phyloP scores from a whole-genome alignment of 2,888 invertebrate species.

The Rugalucina vietnamica region DNA sequence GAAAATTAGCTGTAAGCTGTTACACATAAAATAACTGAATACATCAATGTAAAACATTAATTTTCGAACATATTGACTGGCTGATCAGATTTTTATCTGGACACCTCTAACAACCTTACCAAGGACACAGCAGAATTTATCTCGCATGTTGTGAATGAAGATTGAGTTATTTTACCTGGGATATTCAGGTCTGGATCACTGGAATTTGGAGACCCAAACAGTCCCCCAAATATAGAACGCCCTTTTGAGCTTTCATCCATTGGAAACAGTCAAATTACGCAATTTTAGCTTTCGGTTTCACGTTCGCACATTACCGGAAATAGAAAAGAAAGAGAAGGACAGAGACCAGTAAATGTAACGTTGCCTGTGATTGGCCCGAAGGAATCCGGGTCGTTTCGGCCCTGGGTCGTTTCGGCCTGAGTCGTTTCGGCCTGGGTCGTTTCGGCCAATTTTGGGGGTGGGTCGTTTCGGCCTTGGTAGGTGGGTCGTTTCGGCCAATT shows the following conservation, averaged over 20 bases:
- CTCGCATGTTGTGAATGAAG: neutral
- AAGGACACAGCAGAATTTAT: neutral
- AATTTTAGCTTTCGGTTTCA: neutral
- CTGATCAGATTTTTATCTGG: neutral
- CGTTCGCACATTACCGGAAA: neutral
- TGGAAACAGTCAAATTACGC: neutral
- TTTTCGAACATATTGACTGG: neutral
- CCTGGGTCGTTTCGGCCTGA: too few species aligned
- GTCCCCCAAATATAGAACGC: constrained; percentile 16
- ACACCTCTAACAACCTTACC: neutral
- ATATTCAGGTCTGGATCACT: constrained; percentile 51
- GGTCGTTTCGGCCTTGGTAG: too few species aligned
- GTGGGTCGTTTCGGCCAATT: too few species aligned
- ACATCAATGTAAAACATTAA: neutral
- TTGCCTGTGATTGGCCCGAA: too few species aligned
- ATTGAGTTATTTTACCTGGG: constrained; percentile 38
- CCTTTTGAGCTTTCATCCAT: neutral
- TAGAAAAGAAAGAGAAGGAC: too few species aligned
- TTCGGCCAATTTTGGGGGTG: too few species aligned
- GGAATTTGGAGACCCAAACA: constrained; percentile 45
- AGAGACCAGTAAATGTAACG: too few species aligned
- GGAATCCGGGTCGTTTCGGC: too few species aligned
- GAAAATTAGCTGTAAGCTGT: neutral
- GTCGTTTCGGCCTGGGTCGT: too few species aligned
- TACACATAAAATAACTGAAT: neutral